A percentile compares a stretch with the other conserved stretches of the same genome.
phyloP scores from a whole-genome alignment of 2,113 vertebrate species.

The Burhinus oedicnemus region DNA sequence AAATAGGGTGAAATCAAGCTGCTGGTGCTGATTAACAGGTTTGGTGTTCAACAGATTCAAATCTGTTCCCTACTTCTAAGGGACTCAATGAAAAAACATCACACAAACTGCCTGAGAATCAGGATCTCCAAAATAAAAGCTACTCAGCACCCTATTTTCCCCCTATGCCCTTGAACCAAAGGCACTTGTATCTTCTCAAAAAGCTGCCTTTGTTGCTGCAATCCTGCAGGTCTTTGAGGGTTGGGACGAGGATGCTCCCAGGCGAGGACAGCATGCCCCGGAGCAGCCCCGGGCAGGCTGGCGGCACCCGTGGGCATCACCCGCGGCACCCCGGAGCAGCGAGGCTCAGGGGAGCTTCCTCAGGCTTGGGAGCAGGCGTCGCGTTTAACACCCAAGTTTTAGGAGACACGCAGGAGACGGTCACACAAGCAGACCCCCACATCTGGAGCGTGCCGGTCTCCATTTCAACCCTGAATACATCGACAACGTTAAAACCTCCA shows the following conservation, averaged over 20 bases:
- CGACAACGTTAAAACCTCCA: not conserved
- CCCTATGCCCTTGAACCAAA: not conserved
- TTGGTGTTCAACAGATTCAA: not conserved
- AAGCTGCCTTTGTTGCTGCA: not conserved
- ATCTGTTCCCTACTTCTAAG: not conserved
- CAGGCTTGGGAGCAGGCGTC: not conserved
- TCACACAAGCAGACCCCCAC: not conserved
- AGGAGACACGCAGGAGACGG: not conserved
- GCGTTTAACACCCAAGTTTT: not conserved
- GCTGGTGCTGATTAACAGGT: not conserved
- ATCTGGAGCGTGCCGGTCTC: not conserved
- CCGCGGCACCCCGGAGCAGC: fast-evolving
- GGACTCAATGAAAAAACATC: not conserved
- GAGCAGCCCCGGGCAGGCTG: not conserved
- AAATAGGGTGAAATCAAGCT: not conserved
- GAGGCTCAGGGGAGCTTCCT: fast-evolving
- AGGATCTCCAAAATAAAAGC: not conserved
- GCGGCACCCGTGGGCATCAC: not conserved
- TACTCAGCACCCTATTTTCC: not conserved
- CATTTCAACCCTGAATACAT: not conserved
- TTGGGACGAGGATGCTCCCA: too few species aligned
- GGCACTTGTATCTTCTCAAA: not conserved
- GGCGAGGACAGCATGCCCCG: not conserved
- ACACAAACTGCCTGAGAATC: not conserved
- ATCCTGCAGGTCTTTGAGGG: not conserved